phyloP scores from a whole-genome alignment of 2,797 vertebrate genomes.

The Myiotriccus ornatus region DNA sequence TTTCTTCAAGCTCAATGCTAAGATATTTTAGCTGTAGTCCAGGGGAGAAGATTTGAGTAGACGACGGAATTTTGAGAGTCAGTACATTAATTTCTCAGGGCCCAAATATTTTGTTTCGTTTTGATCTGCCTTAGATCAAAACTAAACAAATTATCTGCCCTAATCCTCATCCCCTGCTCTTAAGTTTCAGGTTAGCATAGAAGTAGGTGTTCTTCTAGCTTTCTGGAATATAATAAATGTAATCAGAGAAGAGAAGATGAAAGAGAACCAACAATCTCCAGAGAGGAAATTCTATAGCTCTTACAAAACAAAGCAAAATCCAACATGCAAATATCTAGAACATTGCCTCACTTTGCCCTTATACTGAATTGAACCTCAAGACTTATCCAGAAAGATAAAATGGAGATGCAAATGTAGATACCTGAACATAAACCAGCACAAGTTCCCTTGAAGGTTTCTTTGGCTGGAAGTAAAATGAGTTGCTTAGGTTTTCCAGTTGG shows the following conservation, averaged over 20 bases:
- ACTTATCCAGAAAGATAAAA: not conserved
- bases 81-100: not conserved
- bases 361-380: not conserved
- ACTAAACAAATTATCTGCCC: not conserved
- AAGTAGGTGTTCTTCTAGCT: not conserved
- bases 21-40: not conserved
- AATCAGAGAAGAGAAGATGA: not conserved
- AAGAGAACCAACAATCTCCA: not conserved
- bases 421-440: not conserved
- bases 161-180: not conserved
- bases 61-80: not conserved
- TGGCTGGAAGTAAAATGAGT: constrained; percentile 2
- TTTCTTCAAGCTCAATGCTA: not conserved
- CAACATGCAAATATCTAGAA: constrained; percentile 7
- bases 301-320: constrained; percentile 9
- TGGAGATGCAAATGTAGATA: not conserved
- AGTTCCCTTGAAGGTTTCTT: not conserved
- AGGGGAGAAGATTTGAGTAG: not conserved
- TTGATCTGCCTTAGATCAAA: constrained; percentile 24
- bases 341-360: not conserved
- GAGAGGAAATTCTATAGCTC: not conserved
- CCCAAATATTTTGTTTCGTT: not conserved
- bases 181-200: not conserved
- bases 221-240: not conserved
- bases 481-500: constrained; percentile 8